Evolutionary conservation across 2,888 invertebrate genomes (phyloP), one percentile per base, ranked within the genome.

Genomic region (Nomada fabriciana): DNA sequence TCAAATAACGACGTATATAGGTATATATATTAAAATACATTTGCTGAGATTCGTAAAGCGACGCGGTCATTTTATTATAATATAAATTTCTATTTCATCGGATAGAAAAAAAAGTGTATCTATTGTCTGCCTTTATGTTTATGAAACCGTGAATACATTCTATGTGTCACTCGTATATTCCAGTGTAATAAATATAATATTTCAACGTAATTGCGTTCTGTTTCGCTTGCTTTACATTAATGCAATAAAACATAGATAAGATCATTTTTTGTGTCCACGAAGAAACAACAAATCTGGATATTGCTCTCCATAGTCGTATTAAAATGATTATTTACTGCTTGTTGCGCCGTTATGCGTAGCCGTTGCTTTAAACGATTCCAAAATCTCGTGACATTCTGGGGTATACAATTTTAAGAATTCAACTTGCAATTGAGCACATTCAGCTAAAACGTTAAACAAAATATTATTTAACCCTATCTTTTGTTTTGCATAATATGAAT

Each of bases 181-280:
- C 76, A 83, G 79, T 83, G 71, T 87, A 88, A 89, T 85, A 86
- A 87, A 88, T 90, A 90, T 88, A 89, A 89, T 88, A 89, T 89
- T 89, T 86, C 85, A 86, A 84, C 81, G 87, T 87, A 84, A 84
- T 70, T 61, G 52, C 60, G 59, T 68, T 5, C 60, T 11, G 60
- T 36, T 50, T 63, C 10, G 15, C 60, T 64, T 47, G 36, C 60
- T 43, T 10, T 10, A 15, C 4, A 65, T 53, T 42, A 5, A 23
- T 23, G 11, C 23, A 2, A 52, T 18, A 1, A 5, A 15, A 15
- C 7, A 57, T 25, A 15, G 1, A 10, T 42, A 18, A 11, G 3
- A 20, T 4, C 10, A 42, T 42, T 23, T 18, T 36, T 13, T 52
- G 11, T 23, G 47, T 0, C 36, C 20, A 7, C 15, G 23, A 25